Evolutionary conservation across 2,113 vertebrate species (phyloP).

Genomic region (Mystacornis crossleyi): DNA sequence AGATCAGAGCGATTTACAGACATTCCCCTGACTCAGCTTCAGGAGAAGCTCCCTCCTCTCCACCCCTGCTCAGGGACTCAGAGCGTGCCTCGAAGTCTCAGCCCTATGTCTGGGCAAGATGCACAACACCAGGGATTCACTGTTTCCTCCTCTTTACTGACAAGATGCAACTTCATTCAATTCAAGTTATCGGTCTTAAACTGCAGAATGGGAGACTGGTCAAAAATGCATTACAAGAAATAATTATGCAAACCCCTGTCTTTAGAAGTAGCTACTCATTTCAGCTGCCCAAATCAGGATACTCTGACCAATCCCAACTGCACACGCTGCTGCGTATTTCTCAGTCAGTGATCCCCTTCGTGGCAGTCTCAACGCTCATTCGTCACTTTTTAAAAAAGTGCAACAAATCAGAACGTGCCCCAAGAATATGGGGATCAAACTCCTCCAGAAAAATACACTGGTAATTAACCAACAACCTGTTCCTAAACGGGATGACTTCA

Average conservation of each 20-base stretch:
- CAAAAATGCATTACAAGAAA: background rate
- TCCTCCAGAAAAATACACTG: background rate
- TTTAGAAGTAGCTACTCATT: background rate
- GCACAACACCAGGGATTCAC: background rate
- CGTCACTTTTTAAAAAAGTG: background rate
- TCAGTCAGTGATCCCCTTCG: background rate
- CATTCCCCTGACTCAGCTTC: background rate
- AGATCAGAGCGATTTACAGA: background rate
- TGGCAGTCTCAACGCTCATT: background rate
- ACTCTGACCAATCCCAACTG: background rate
- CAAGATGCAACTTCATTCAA: background rate
- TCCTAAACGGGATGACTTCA: background rate
- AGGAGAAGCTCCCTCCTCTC: background rate
- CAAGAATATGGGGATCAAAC: background rate
- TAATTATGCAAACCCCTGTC: background rate
- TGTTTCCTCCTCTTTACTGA: background rate
- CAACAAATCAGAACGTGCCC: background rate
- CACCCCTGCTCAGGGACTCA: background rate
- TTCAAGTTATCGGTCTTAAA: background rate
- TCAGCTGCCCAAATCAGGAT: background rate
- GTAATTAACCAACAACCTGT: background rate
- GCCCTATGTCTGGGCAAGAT: rapidly evolving
- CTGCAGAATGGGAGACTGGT: background rate
- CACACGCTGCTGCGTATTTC: background rate
- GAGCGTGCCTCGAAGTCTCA: rapidly evolving